Conservation (phyloP, 2,113 vertebrate species). For the Scortum barcoo region DNA sequence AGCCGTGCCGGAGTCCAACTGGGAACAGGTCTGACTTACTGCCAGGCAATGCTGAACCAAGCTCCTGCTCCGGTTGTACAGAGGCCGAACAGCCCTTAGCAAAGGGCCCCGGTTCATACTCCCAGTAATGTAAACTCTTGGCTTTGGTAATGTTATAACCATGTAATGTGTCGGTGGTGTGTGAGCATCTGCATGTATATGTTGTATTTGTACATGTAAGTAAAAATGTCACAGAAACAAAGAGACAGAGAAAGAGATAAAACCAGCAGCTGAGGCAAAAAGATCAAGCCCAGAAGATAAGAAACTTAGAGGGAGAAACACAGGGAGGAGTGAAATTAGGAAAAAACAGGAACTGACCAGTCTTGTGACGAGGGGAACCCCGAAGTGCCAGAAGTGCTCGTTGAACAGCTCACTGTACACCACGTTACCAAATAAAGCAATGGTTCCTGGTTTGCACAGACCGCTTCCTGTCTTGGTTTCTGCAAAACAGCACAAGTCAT, state of each 20-base stretch:
- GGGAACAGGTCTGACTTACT: too few relatives aligned
- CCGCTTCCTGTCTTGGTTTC: slow-evolving; percentile 84
- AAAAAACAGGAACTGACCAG: slow-evolving; percentile 76
- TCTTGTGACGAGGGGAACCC: slow-evolving; percentile 83
- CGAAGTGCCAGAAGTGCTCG: slow-evolving; percentile 84
- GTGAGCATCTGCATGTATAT: background rate
- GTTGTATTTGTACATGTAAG: background rate
- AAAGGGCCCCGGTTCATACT: too few relatives aligned
- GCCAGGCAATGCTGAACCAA: too few relatives aligned
- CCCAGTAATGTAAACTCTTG: background rate
- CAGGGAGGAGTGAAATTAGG: background rate
- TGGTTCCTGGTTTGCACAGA: slow-evolving; percentile 82
- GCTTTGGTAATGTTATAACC: background rate
- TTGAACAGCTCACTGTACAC: slow-evolving; percentile 83
- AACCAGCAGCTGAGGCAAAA: slow-evolving; percentile 8
- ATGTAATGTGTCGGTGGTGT: background rate
- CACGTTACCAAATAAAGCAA: slow-evolving; percentile 84
- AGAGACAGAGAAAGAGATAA: background rate
- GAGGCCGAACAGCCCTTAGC: too few relatives aligned
- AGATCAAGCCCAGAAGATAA: background rate
- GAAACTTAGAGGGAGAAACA: background rate
- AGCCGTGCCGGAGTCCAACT: too few relatives aligned
- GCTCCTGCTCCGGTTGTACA: too few relatives aligned
- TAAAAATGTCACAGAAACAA: background rate
- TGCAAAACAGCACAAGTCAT: slow-evolving; percentile 48